phyloP scores from a whole-genome alignment of 2,797 vertebrate species.

The Schizopygopsis malacanthus region DNA sequence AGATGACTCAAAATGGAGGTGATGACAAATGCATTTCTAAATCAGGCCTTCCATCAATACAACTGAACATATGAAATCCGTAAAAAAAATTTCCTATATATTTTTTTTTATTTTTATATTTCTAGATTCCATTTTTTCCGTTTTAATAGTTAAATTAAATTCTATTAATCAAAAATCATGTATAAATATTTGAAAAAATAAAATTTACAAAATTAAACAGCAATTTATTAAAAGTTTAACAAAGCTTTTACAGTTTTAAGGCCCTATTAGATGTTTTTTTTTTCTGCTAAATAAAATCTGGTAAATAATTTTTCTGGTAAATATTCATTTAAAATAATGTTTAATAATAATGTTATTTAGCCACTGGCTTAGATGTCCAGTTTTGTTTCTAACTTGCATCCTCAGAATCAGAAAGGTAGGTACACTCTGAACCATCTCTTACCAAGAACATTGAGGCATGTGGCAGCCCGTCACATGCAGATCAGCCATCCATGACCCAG shows the following conservation, averaged over 20 bases:
- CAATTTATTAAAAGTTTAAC: neutral
- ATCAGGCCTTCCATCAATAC: no score
- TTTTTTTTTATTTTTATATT: no score
- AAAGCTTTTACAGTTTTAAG: neutral
- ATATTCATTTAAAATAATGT: neutral
- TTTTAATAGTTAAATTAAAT: neutral
- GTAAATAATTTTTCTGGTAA: no score
- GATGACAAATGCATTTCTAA: no score
- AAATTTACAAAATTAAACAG: neutral
- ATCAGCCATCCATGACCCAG: conserved; percentile 17
- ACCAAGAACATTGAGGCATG: conserved; percentile 12
- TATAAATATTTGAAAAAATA: neutral
- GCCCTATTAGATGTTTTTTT: neutral
- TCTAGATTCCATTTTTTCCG: no score
- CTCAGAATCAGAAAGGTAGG: neutral
- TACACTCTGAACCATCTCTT: neutral
- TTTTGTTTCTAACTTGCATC: neutral
- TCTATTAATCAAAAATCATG: no score
- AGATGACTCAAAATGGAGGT: no score
- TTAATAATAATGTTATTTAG: neutral
- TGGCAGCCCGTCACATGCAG: neutral
- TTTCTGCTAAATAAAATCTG: neutral
- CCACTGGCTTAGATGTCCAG: neutral
- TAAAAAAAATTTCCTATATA: no score
- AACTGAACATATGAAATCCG: no score